Conservation (phyloP, 2,113 vertebrate species). For the Hassar affinis region DNA sequence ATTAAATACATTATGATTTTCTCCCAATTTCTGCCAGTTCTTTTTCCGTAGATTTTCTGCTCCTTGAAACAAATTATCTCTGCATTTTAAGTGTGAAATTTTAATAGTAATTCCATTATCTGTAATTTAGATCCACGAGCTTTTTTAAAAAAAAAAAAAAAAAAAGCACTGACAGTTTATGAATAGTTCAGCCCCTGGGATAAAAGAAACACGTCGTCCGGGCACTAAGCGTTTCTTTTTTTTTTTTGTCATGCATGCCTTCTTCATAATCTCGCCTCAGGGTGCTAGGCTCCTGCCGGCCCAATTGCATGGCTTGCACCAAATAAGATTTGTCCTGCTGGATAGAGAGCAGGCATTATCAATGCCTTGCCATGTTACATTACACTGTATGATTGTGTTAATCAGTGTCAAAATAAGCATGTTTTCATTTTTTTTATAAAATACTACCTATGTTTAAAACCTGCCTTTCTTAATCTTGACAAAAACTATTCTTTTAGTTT, state of each 20-base stretch:
- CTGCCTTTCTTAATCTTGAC: neutral
- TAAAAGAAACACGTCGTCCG: neutral
- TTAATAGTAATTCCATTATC: constrained; percentile 27
- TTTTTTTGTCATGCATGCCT: constrained; percentile 15
- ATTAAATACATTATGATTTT: neutral
- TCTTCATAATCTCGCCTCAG: constrained; percentile 37
- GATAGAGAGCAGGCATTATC: constrained; percentile 55
- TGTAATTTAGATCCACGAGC: constrained; percentile 5
- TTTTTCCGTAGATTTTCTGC: neutral
- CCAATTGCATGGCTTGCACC: constrained; percentile 25
- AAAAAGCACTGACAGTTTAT: neutral
- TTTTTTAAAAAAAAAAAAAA: neutral
- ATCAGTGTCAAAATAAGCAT: constrained; percentile 29
- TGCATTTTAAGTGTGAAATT: neutral
- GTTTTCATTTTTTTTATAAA: neutral
- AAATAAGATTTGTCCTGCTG: constrained; percentile 70
- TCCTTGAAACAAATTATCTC: neutral
- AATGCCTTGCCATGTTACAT: constrained; percentile 67
- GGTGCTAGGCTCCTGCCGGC: constrained; percentile 30
- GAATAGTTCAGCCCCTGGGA: neutral
- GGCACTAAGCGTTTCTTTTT: neutral
- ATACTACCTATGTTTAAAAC: neutral
- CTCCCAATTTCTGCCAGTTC: neutral
- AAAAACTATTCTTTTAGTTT: neutral
- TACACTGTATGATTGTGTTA: constrained; percentile 54